Conservation (phyloP, 2,888 invertebrate species). For the Sphaerophoria rueppellii region DNA sequence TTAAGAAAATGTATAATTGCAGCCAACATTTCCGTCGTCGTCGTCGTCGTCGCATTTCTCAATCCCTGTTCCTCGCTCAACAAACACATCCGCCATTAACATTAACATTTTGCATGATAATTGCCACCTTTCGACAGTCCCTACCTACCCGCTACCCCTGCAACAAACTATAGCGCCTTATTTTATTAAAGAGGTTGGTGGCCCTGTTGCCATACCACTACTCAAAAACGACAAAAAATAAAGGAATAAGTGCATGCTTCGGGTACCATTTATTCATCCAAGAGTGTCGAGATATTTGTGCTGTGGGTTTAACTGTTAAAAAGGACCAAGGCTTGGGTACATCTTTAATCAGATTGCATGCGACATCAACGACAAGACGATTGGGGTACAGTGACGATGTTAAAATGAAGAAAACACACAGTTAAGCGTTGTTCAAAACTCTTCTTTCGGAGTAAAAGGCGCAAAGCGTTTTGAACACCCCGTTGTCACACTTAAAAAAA, state of each 20-base stretch:
- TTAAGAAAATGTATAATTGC: constrained; percentile 67
- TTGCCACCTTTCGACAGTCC: constrained; percentile 51
- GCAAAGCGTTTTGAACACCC: constrained; percentile 3
- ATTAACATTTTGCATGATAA: constrained; percentile 47
- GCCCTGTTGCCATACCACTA: not conserved
- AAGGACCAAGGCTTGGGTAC: not conserved
- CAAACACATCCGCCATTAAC: constrained; percentile 61
- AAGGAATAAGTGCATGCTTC: not conserved
- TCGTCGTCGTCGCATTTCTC: not conserved
- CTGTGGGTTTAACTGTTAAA: not conserved
- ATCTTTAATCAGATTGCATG: constrained; percentile 39
- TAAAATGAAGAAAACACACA: not conserved
- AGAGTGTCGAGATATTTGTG: constrained; percentile 26
- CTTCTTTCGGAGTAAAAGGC: not conserved
- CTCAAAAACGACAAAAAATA: not conserved
- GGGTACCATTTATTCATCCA: constrained; percentile 16
- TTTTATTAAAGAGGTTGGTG: constrained; percentile 24
- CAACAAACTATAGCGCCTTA: not conserved
- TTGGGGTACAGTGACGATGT: not conserved
- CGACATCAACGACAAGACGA: not conserved
- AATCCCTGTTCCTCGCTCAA: not conserved
- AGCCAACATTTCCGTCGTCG: constrained; percentile 51
- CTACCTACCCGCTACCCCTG: not conserved
- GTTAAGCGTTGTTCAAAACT: constrained; percentile 13
- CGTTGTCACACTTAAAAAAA: not conserved